phyloP scores from a whole-genome alignment of 1,140 invertebrate genomes.

The Limonius californicus region DNA sequence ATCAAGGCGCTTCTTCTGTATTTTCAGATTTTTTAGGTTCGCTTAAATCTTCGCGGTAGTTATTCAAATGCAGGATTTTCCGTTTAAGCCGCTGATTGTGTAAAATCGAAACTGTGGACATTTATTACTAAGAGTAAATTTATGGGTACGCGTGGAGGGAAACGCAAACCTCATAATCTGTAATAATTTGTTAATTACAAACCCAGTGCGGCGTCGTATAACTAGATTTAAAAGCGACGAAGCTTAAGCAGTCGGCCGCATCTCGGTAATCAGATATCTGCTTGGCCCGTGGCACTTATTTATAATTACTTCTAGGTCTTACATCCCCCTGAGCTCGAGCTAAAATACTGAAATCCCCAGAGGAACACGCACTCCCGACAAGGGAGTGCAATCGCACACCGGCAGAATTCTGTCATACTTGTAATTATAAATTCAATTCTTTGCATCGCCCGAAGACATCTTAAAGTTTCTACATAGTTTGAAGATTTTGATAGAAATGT shows the following conservation, averaged over 20 bases:
- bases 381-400: conserved; percentile 7
- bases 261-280: conserved; percentile 42
- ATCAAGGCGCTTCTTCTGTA: too few species aligned
- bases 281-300: conserved; percentile 41
- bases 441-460: too few species aligned
- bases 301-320: conserved; percentile 41
- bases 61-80: too few species aligned
- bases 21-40: too few species aligned
- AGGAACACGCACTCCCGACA: conserved; percentile 1
- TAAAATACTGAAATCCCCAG: conserved; percentile 7
- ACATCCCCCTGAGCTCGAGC: conserved; percentile 20
- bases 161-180: conserved; percentile 28
- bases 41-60: too few species aligned
- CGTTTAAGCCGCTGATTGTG: not conserved
- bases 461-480: too few species aligned
- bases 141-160: conserved; percentile 18
- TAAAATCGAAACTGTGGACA: conserved; percentile 4
- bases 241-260: conserved; percentile 36
- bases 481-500: too few species aligned
- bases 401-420: not conserved
- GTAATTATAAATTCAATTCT: not conserved
- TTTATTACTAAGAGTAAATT: conserved; percentile 10
- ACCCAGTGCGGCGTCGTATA: conserved; percentile 28
- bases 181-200: conserved; percentile 34
- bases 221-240: conserved; percentile 34